Base-by-base conservation (phyloP, 2,888 invertebrate species). In the Luperina testacea region DNA sequence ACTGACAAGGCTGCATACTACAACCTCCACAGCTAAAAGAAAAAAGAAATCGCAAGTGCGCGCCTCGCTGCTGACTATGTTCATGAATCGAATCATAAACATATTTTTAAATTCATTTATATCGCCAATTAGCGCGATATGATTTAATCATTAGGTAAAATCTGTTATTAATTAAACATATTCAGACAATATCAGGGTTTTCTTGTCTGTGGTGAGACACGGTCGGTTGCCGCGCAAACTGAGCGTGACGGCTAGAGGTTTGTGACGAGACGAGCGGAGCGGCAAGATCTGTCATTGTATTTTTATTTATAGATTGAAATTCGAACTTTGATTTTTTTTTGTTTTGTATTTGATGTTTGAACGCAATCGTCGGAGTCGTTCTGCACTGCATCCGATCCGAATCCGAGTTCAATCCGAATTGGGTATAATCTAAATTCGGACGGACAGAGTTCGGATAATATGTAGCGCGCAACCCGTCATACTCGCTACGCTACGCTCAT, bases 91-190 rank as follows among this genome's bases (percentile, higher is more conserved):
- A 70, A 75, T 51, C 69, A 48, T 75, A 75, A 65, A 75, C 78
- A 75, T 76, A 84, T 84, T 85, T 81, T 84, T 63, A 70, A 27
- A 65, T 68, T 75, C 63, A 77, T 77, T 86, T 45, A 76, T 68
- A 51, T 59, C 32, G 27, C 17, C 68, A 72, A 68, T 75, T 79
- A 84, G 63, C 75, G 72, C 68, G 45, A 0, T 59, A 81, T 80
- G 74, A n/a, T 88, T 82, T 75, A 82, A 83, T 84, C 85, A 88
- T 78, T 81, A 88, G 83, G 86, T 87, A 89, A 91, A 88, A 90
- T 83, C 80, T 81, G 83, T 78, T 82, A 82, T 80, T 84, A 86
- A 87, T 89, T 88, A 75, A 79, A 83, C 78, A 82, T 73, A 72
- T 80, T 86, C 80, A 77, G 81, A 77, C 80, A 82, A 75, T 78